Conservation (phyloP, 2,888 invertebrate species). For the Papilio gigon region DNA sequence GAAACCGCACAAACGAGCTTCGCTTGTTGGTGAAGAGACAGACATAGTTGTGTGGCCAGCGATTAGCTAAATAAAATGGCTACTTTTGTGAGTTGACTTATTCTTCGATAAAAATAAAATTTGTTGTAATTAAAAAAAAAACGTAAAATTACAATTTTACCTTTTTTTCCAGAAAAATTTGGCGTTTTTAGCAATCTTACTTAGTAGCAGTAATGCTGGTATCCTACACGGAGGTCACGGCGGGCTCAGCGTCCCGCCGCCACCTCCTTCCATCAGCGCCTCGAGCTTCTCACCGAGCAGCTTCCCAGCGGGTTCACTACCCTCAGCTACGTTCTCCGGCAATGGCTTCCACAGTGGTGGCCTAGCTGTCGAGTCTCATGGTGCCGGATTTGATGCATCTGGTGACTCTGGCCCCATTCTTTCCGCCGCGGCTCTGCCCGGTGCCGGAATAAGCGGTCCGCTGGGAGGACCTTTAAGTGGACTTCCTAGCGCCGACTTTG, state of each 20-base stretch:
- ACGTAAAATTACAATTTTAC: not conserved
- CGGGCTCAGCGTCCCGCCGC: constrained; percentile 42
- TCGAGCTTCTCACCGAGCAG: constrained; percentile 75
- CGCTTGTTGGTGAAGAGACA: constrained; percentile 71
- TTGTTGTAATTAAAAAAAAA: constrained; percentile 3
- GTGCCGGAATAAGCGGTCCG: constrained; percentile 32
- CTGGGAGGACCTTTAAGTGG: constrained; percentile 23
- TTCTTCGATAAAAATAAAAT: constrained; percentile 39
- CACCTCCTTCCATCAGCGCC: constrained; percentile 41
- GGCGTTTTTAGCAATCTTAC: constrained; percentile 72
- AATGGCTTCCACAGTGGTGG: constrained; percentile 46
- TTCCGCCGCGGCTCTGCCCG: constrained; percentile 41
- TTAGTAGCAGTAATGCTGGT: constrained; percentile 70
- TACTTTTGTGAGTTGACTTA: constrained; percentile 71
- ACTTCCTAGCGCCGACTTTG: constrained; percentile 23
- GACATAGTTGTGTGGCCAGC: constrained; percentile 71
- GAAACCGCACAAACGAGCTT: constrained; percentile 71
- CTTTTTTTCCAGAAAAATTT: constrained; percentile 70
- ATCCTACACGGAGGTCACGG: constrained; percentile 55
- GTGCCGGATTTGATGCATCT: constrained; percentile 43
- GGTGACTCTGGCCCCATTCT: constrained; percentile 45
- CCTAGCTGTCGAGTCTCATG: constrained; percentile 42
- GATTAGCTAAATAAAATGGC: constrained; percentile 80
- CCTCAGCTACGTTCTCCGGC: constrained; percentile 72
- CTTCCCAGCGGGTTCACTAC: constrained; percentile 71